Evolutionary conservation across 30 jellyfish, hydroid and myxozoan genomes (phyloP), one percentile per base, ranked within the genome.

Genomic region (Sanderia malayensis): DNA sequence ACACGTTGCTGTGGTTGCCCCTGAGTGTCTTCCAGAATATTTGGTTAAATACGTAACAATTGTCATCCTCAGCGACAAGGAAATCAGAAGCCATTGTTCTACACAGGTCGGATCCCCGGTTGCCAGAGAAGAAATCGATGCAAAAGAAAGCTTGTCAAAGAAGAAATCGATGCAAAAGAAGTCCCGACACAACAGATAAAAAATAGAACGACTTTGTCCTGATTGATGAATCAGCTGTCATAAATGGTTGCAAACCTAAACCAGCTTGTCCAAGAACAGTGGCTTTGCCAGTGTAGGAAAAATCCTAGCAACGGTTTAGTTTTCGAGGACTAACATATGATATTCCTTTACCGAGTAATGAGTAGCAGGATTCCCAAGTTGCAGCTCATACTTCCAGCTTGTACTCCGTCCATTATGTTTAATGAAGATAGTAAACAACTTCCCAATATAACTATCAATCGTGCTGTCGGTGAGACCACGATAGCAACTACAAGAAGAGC

Each of bases 101-200:
- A 11, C 77, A 30, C 24, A 65, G 33, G 52, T 65, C 77, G 24
- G 77, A 33, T 46, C 77, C 77, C 52, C 64, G 15, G 61, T 65
- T 44, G 26, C 77, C 77, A 18, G 77, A 65, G 11, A 65, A 65
- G 61, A 65, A 65, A 20, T 65, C 33, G 58, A 65, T 41, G 61
- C 49, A 65, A 62, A 65, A 65, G n/a, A 65, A 65, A 46, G 61
- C 62, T 8, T 44, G 26, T 62, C 77, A 18, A 62, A 65, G 11
- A 65, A 65, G 61, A 65, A 65, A 20, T 65, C 33, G 58, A 65
- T 41, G 61, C 49, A 65, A 62, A 65, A 65, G n/a, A 65, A 22
- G 9, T 65, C 77, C 30, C 77, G 25, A 1, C 26, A 34, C n/a
- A 2, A 8, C 17, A 65, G 41, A 24, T 65, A 65, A 24, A n/a